A percentile compares a stretch with the other conserved stretches of the same genome.
Conservation (phyloP, 1,140 invertebrate species). For the Tetramorium simillimum region DNA sequence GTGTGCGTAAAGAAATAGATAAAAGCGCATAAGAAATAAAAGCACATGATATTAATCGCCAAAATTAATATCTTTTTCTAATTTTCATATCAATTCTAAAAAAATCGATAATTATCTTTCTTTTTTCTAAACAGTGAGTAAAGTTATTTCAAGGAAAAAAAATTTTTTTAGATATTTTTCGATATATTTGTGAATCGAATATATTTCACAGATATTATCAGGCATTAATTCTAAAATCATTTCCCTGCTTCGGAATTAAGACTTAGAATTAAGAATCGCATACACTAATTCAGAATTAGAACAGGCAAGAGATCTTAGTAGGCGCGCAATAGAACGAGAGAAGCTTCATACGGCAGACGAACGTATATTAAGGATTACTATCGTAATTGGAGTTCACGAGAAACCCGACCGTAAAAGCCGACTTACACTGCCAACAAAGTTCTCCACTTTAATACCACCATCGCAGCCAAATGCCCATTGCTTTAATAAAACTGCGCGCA, state of each 20-base stretch:
- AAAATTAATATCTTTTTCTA: not conserved
- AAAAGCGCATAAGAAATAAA: not conserved
- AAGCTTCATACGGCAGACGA: conserved; percentile 9
- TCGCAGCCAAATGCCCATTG: not conserved
- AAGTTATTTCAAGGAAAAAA: not conserved
- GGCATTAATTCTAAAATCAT: not conserved
- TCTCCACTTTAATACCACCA: conserved; percentile 47
- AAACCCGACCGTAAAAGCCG: conserved; percentile 57
- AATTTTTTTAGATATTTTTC: not conserved
- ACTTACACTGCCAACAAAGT: conserved; percentile 38
- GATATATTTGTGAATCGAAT: not conserved
- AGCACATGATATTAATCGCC: not conserved
- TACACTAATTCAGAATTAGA: conserved; percentile 1
- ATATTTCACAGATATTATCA: not conserved
- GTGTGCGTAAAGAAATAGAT: not conserved
- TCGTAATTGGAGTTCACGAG: conserved; percentile 61
- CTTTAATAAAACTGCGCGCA: conserved; percentile 27
- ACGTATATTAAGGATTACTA: conserved; percentile 61
- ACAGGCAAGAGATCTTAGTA: not conserved
- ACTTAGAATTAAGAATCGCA: not conserved
- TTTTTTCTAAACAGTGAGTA: not conserved
- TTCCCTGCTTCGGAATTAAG: not conserved
- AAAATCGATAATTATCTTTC: not conserved
- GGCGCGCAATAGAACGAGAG: conserved; percentile 19
- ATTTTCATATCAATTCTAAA: not conserved